Base-by-base conservation (phyloP, 2,888 invertebrate species). In the Iselma pallidipennis region DNA sequence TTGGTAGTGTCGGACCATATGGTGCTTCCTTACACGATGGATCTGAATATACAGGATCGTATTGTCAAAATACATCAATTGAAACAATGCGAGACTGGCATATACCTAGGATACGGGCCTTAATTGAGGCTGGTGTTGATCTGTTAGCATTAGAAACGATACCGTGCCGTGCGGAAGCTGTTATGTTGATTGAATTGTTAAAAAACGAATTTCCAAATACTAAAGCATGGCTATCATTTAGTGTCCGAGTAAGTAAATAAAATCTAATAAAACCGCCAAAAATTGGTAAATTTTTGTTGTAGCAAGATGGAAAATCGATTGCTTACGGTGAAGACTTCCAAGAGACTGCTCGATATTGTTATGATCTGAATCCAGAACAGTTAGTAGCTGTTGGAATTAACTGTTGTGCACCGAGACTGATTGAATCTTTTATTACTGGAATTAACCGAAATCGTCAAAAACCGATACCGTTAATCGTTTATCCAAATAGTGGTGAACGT, bases 1-100 rank as follows among this genome's bases (percentile, higher is more conserved):
- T 92, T 21, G 97, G 95, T 0, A 94, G 96, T 0, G 90, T 96
- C 63, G 97, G 97, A 0, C 95, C 97, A 0, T 97, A 94, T 78
- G 97, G 96, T 0, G 96, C 96, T 0, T 91, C 89, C 73, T 84
- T 95, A 33, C 91, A 92, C 76, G 95, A 98, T 80, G 93, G 92
- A 10, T 96, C 96, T 0, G 98, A 98, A 79, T 98, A 97, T 79
- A 89, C 89, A n/a, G 97, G 97, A 16, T 86, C 86, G 63, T 94
- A 94, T 77, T 89, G 89, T 0, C 86, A 88, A 64, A 86, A 83
- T 56, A 87, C 91, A 1, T 79, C 89, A 3, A 82, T 69, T 81
- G 85, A 86, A 48, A 77, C 84, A 19, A 87, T 97, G 79, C 87
- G 86, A 51, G 88, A 90, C 48, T 96, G 95, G 93, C 97, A 98